Percentiles rank a stretch among this genome's conserved stretches.
These are phyloP conservation scores for Amblyopsis hoosieri DNA, from an alignment of 2,797 vertebrate genomes.

Conservation along the genomic window DNA sequence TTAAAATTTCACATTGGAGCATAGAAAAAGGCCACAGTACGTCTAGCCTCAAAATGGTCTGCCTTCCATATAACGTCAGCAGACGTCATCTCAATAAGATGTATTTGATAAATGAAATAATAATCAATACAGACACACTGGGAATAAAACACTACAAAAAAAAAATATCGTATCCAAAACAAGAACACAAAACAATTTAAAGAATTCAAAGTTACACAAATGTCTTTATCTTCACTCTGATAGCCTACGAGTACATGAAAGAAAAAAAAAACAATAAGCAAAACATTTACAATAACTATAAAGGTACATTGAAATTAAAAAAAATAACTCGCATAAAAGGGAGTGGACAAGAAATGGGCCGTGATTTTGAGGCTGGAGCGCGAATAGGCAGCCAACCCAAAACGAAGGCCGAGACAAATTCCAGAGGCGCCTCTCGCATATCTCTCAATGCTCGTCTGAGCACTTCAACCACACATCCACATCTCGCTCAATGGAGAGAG, in stretches of 20 bases:
- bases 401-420: neutral
- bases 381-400: slow-evolving; percentile 8
- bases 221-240: slow-evolving; percentile 37
- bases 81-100: slow-evolving; percentile 33
- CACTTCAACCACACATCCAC: neutral
- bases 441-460: neutral
- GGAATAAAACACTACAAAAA: slow-evolving; percentile 29
- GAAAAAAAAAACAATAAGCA: slow-evolving; percentile 45
- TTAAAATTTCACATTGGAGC: slow-evolving; percentile 19
- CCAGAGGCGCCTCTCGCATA: slow-evolving; percentile 29
- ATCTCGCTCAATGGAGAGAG: neutral
- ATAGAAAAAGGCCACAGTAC: slow-evolving; percentile 6
- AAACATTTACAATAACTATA: slow-evolving; percentile 77
- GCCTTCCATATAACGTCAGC: slow-evolving; percentile 26
- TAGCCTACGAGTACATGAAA: slow-evolving; percentile 43
- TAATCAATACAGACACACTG: slow-evolving; percentile 7
- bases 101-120: slow-evolving; percentile 3
- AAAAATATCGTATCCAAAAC: slow-evolving; percentile 37
- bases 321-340: slow-evolving; percentile 69
- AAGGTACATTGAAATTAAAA: slow-evolving; percentile 69
- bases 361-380: slow-evolving; percentile 37
- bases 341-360: slow-evolving; percentile 55
- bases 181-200: slow-evolving; percentile 29
- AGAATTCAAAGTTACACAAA: slow-evolving; percentile 52
- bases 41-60: slow-evolving; percentile 25